Evolutionary conservation across 2,797 vertebrate species (phyloP), one percentile per base, ranked within the genome.

Genomic region (Fringilla coelebs): DNA sequence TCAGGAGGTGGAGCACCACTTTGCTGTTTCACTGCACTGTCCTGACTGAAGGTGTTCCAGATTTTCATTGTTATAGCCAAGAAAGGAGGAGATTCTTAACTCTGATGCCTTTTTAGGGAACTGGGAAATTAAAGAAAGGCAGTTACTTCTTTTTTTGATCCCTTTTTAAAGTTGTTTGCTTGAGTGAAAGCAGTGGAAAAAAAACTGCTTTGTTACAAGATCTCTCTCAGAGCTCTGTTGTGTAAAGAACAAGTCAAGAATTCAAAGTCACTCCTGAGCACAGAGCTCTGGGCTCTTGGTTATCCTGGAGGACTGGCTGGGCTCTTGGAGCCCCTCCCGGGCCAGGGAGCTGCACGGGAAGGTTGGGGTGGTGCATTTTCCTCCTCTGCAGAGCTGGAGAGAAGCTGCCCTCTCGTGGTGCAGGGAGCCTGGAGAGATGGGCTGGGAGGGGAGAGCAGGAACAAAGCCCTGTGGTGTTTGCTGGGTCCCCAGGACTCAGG

Each of bases 361-460:
- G 61, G 12, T 1, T 7, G 58, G 46, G 57, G 2, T 7, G 31
- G 25, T 5, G 32, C 3, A 0, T 38, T 85, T 71, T 26, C 32
- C 61, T 55, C 7, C 18, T 11, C 32, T 67, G 93, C 74, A 70
- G 54, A 26, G 22, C 38, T 90, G 92, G 83, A 0, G 17, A 40
- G 74, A 11, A 92, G 17, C 55, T 95, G 96, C 96, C 96, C 95
- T 96, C 95, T 97, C 4, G 90, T 93, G 96, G 96, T 28, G 8
- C 70, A 8, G 41, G 7, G 9, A 49, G 19, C 15, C n/a, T 13
- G 3, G 24, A 36, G 36, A 1, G 17, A 5, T 2, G 25, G 6
- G 7, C 1, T 9, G 24, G 51, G 65, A 67, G 34, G 43, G 20
- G 63, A 32, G 43, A 29, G 55, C 22, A 25, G 79, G 17, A 25